Evolutionary conservation across 2,797 vertebrate species (phyloP).

Genomic region (Miichthys miiuy): DNA sequence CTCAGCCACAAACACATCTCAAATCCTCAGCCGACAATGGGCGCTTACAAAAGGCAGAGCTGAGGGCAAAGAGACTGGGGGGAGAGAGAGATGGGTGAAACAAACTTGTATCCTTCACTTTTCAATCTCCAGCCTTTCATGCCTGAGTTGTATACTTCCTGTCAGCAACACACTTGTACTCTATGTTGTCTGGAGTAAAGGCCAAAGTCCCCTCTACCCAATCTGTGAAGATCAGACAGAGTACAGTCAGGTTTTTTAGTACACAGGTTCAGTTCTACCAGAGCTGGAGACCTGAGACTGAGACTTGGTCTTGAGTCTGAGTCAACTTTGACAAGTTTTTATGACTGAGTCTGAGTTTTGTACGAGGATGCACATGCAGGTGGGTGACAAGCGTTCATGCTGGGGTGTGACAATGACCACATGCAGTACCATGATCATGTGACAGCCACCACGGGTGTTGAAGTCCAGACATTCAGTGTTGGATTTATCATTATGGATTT

Average conservation of each 20-base stretch:
- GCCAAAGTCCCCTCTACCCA: not conserved
- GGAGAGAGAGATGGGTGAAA: conserved; percentile 44
- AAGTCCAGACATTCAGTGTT: no score
- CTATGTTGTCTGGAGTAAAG: conserved; percentile 13
- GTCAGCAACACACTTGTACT: conserved; percentile 22
- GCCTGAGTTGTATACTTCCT: conserved; percentile 20
- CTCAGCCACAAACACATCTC: conserved; percentile 68
- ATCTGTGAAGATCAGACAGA: conserved; percentile 16
- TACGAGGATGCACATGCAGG: no score
- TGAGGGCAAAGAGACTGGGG: conserved; percentile 34
- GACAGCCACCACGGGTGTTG: no score
- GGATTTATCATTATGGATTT: no score
- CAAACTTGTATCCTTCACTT: conserved; percentile 44
- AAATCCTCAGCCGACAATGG: conserved; percentile 74
- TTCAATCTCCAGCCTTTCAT: conserved; percentile 45
- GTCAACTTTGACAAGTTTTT: no score
- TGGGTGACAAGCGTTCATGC: no score
- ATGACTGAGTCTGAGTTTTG: no score
- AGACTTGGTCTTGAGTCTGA: not conserved
- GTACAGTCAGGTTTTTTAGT: not conserved
- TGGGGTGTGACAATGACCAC: no score
- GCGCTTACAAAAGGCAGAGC: conserved; percentile 55
- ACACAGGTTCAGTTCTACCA: not conserved
- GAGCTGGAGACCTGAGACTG: not conserved
- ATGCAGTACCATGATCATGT: no score